A percentile compares a stretch with the other conserved stretches of the same genome.
phyloP scores from a whole-genome alignment of 2,797 vertebrate genomes.

The Scolopax bukidnonensis region DNA sequence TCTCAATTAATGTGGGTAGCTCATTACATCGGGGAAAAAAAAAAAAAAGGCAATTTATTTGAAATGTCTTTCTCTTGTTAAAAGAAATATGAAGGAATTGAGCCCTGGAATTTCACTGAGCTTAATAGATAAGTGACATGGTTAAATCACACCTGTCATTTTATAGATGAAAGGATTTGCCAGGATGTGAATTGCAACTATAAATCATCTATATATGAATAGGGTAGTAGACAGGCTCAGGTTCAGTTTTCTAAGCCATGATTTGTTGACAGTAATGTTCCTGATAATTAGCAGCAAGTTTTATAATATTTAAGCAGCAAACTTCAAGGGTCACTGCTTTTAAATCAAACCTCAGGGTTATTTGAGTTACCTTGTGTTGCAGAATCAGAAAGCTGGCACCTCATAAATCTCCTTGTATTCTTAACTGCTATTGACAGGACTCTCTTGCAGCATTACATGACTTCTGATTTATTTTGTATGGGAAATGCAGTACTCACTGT shows the following conservation, averaged over 20 bases:
- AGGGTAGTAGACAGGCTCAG: not conserved
- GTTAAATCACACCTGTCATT: slow-evolving; percentile 40
- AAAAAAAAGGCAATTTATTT: not conserved
- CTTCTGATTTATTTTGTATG: slow-evolving; percentile 52
- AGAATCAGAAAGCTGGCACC: not conserved
- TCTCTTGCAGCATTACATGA: slow-evolving; percentile 21
- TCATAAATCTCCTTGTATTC: slow-evolving; percentile 44
- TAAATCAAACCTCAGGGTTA: slow-evolving; percentile 46
- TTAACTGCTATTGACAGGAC: slow-evolving; percentile 43
- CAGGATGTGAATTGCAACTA: slow-evolving; percentile 30
- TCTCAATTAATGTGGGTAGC: slow-evolving; percentile 3
- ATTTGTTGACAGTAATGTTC: slow-evolving; percentile 39
- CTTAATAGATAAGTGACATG: slow-evolving; percentile 19
- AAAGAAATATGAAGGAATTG: slow-evolving; percentile 29
- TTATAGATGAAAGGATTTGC: slow-evolving; percentile 54
- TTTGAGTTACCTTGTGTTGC: not conserved
- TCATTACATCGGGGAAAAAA: not conserved
- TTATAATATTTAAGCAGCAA: slow-evolving; percentile 43
- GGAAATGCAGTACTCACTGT: not conserved
- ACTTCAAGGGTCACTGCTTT: slow-evolving; percentile 36
- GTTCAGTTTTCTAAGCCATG: not conserved
- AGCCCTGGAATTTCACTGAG: slow-evolving; percentile 2
- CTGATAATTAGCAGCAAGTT: slow-evolving; percentile 53
- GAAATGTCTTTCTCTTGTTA: not conserved
- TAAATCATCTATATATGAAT: slow-evolving; percentile 30